Evolutionary conservation across 2,113 vertebrate species (phyloP), one percentile per base, ranked within the genome.

Genomic region (Isurus oxyrinchus): DNA sequence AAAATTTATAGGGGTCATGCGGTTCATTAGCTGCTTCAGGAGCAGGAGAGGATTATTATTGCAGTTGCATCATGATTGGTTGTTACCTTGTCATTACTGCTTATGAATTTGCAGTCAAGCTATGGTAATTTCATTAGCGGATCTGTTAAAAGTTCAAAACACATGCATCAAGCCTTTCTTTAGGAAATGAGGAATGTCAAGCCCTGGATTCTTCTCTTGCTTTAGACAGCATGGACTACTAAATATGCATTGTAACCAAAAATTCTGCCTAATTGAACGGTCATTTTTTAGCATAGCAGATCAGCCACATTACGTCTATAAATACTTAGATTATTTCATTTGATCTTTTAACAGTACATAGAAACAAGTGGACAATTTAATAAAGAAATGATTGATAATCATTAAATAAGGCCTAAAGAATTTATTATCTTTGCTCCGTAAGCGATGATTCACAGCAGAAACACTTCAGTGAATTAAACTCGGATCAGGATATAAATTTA

Each of bases 41-140:
- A 94, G 90, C 90, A 63, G 10, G 90, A 66, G 66, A 63, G 66
- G 90, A 94, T 94, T 40, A 94, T 94, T 94, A 63, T 63, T 94
- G n/a, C 59, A 23, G 59, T 94, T 94, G 90, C 3, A 3, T 93
- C 57, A 63, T 93, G 90, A 93, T 93, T 63, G 59, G 57, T 93
- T n/a, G 90, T 31, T 93, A 61, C 57, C n/a, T 40, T 94, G 90
- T 94, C 90, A 94, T 94, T 94, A 66, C 90, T 63, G 90, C 59
- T 63, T 94, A 63, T 63, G 90, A 94, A 94, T 94, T 94, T 94
- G n/a, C n/a, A 63, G 16, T 63, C 59, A 94, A 61, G 59, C 90
- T 94, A 40, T 44, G 59, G 59, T 94, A 63, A 94, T 66, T 94
- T 63, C 35, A 40, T 94, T 63, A 94, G 35, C 90, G 66, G 59